A percentile compares a stretch with the other conserved stretches of the same genome.
These are phyloP conservation scores for Coptotermes formosanus DNA, from an alignment of 1,140 invertebrate species.

Conservation along the genomic window DNA sequence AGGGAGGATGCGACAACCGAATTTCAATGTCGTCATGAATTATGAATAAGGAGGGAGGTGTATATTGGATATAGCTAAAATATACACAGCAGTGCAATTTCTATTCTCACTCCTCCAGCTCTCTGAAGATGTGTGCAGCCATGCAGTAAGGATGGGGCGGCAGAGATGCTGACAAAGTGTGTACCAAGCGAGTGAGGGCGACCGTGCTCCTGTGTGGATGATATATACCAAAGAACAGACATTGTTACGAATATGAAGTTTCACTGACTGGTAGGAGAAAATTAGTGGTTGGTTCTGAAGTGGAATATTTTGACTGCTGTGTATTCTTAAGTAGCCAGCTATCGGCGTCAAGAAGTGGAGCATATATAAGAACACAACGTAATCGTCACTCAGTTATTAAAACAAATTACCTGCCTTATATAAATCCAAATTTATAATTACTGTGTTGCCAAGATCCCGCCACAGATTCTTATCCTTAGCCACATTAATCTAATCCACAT, in stretches of 20 bases:
- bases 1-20: background rate
- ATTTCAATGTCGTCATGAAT: constrained; percentile 26
- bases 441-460: no score
- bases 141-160: background rate
- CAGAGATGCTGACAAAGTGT: constrained; percentile 23
- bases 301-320: background rate
- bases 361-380: no score
- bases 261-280: background rate
- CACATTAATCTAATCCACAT: no score
- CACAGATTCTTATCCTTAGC: no score
- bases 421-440: no score
- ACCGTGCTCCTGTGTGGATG: background rate
- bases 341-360: no score
- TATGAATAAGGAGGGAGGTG: background rate
- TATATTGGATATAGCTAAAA: background rate
- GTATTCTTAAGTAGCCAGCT: no score
- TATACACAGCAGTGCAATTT: constrained; percentile 1
- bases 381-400: no score
- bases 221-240: background rate
- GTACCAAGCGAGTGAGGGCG: background rate
- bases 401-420: no score
- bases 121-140: constrained; percentile 2
- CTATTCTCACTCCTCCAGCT: background rate
- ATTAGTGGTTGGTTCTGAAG: background rate
- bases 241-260: background rate